A percentile compares a stretch with the other conserved stretches of the same genome.
Conservation (phyloP, 2,113 vertebrate genomes). For the Leptodactylus fuscus region DNA sequence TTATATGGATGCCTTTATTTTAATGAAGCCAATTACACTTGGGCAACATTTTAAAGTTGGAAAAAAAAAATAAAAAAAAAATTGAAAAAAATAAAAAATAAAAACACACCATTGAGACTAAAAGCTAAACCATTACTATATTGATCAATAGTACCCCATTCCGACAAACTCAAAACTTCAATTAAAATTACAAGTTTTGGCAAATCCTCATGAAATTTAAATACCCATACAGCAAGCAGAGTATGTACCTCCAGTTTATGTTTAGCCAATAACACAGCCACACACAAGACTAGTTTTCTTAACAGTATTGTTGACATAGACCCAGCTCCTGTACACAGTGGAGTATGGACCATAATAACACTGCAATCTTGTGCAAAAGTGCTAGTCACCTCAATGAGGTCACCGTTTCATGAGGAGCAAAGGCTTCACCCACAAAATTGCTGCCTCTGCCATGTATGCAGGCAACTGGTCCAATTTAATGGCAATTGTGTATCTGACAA, state of each 20-base stretch:
- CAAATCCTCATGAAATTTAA: conserved; percentile 52
- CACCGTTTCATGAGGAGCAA: neutral
- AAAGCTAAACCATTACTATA: conserved; percentile 37
- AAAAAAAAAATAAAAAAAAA: neutral
- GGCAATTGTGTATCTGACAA: neutral
- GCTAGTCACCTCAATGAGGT: neutral
- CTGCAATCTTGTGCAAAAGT: conserved; percentile 1
- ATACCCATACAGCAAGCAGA: conserved; percentile 54
- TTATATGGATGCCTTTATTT: conserved; percentile 59
- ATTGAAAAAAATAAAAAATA: neutral
- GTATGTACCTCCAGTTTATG: conserved; percentile 30
- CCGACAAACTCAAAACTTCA: conserved; percentile 49
- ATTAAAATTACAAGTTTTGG: conserved; percentile 55
- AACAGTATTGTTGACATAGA: neutral
- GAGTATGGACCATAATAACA: neutral
- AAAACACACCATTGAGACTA: conserved; percentile 51
- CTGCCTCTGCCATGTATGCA: neutral
- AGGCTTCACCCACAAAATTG: neutral
- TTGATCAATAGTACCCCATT: conserved; percentile 39
- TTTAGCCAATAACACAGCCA: conserved; percentile 49
- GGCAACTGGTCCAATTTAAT: neutral
- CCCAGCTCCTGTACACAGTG: conserved; percentile 1
- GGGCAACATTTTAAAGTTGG: conserved; percentile 31
- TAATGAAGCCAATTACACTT: conserved; percentile 58
- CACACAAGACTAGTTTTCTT: conserved; percentile 32